Percentiles rank a stretch among this genome's conserved stretches.
phyloP scores from a whole-genome alignment of 2,113 vertebrate species.

The Physeter macrocephalus region DNA sequence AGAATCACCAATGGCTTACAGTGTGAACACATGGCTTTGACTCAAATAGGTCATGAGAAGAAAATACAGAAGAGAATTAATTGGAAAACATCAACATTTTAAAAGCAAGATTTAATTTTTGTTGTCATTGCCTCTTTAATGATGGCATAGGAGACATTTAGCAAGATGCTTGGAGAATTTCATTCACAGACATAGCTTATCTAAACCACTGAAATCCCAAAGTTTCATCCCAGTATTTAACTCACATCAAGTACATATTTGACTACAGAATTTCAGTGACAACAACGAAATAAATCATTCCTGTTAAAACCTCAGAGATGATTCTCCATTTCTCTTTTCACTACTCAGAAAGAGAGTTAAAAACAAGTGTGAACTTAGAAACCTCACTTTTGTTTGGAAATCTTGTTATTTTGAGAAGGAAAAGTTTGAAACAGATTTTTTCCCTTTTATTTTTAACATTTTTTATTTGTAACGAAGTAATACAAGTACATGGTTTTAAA shows the following conservation, averaged over 20 bases:
- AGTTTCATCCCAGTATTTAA: neutral
- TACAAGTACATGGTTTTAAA: neutral
- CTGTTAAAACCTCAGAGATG: neutral
- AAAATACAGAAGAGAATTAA: neutral
- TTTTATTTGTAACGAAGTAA: neutral
- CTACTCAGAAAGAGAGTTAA: neutral
- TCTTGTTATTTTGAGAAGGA: constrained; percentile 24
- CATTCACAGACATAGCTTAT: neutral
- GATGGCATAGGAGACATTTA: neutral
- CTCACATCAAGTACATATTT: neutral
- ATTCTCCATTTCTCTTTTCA: neutral
- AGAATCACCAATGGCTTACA: neutral
- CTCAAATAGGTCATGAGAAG: neutral
- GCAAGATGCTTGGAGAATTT: neutral
- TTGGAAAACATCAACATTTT: neutral
- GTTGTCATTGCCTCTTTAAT: neutral
- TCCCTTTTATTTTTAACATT: neutral
- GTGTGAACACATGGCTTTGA: neutral
- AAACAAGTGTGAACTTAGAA: constrained; percentile 13
- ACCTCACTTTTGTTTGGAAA: neutral
- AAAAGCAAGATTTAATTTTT: neutral
- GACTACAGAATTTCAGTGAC: neutral
- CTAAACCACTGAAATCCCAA: neutral
- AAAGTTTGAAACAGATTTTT: neutral
- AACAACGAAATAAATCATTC: neutral